These are phyloP conservation scores for Drosophila cognata DNA, from an alignment of 2,888 invertebrate species.

Conservation along the genomic window DNA sequence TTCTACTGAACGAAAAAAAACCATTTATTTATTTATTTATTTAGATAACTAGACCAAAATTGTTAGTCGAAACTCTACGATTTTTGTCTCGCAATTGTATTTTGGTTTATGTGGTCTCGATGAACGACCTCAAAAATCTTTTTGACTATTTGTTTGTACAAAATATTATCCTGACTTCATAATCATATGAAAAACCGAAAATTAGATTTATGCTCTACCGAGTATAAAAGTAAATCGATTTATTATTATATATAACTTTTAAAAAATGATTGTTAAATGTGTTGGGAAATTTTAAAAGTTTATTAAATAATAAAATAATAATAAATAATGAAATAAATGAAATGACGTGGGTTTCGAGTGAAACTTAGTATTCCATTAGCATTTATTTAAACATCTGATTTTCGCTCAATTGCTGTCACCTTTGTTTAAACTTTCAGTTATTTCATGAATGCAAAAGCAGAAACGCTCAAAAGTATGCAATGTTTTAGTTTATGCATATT, in stretches of 20 bases:
- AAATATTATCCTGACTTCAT: not conserved
- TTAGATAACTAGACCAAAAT: not conserved
- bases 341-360: too few species aligned
- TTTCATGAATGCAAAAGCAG: not conserved
- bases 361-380: not conserved
- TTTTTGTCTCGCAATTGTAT: not conserved
- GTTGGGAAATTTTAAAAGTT: not conserved
- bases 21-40: not conserved
- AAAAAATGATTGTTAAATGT: not conserved
- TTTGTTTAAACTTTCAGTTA: not conserved
- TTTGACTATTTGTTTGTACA: not conserved
- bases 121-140: not conserved
- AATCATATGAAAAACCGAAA: not conserved
- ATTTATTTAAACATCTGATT: not conserved
- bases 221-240: not conserved
- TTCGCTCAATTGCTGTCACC: not conserved
- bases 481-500: slow-evolving; percentile 8
- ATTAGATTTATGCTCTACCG: not conserved
- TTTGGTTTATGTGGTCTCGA: not conserved
- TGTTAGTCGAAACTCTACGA: not conserved
- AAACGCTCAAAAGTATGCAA: slow-evolving; percentile 22
- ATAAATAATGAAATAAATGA: too few species aligned
- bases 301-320: not conserved
- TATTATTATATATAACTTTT: not conserved
- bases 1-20: not conserved